Evolutionary conservation across 2,797 vertebrate genomes (phyloP).

Genomic region (Gymnoscopelus microlampas): DNA sequence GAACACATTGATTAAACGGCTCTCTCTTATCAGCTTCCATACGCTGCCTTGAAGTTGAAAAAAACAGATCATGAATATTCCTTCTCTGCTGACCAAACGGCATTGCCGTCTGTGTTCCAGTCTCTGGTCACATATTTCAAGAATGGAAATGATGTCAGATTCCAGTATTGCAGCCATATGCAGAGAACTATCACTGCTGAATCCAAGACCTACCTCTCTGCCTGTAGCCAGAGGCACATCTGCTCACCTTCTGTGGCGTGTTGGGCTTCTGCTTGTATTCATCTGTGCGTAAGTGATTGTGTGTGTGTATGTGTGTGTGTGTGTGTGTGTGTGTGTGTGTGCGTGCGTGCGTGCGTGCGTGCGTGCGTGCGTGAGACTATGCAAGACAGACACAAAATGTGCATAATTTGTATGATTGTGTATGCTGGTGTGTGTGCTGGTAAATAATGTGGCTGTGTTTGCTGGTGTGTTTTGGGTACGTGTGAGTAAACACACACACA

Average conservation of each 20-base stretch:
- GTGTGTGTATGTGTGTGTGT: slow-evolving; percentile 33
- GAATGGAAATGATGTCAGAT: slow-evolving; percentile 79
- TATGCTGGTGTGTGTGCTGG: slow-evolving; percentile 1
- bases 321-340: slow-evolving; percentile 14
- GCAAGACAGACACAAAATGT: not conserved
- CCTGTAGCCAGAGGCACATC: slow-evolving; percentile 78
- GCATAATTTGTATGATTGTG: slow-evolving; percentile 20
- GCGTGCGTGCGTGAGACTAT: slow-evolving; percentile 10
- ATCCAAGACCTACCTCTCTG: slow-evolving; percentile 76
- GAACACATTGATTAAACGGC: slow-evolving; percentile 67
- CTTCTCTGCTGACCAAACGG: slow-evolving; percentile 22
- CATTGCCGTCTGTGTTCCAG: slow-evolving; percentile 51
- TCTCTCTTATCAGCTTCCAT: slow-evolving; percentile 64
- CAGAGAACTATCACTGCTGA: slow-evolving; percentile 73
- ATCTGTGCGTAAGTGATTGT: slow-evolving; percentile 51
- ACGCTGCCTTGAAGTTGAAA: slow-evolving; percentile 21
- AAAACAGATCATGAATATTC: slow-evolving; percentile 60
- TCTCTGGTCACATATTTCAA: slow-evolving; percentile 61
- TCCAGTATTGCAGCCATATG: slow-evolving; percentile 77
- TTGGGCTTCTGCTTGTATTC: slow-evolving; percentile 50
- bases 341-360: slow-evolving; percentile 2
- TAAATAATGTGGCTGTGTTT: too few species aligned
- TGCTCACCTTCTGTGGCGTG: slow-evolving; percentile 80
- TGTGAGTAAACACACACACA: slow-evolving; percentile 33
- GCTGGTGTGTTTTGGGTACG: not conserved